Evolutionary conservation across 1,140 invertebrate genomes (phyloP).

Genomic region (Kradibia gibbosae): DNA sequence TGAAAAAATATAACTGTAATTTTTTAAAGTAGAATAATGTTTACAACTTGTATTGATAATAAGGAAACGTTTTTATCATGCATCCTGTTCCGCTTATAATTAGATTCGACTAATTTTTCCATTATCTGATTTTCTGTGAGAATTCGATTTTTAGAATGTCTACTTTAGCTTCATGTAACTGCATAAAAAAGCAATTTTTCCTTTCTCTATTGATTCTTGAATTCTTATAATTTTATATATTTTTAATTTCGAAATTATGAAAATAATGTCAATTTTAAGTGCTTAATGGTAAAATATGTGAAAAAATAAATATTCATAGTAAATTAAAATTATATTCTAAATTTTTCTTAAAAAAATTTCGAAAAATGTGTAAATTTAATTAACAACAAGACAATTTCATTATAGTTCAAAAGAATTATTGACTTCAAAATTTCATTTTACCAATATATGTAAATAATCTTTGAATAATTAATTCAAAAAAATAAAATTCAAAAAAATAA

Average conservation of each 20-base stretch:
- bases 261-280: not conserved
- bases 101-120: conserved; percentile 36
- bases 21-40: not conserved
- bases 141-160: conserved; percentile 26
- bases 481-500: no score
- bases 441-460: no score
- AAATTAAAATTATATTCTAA: not conserved
- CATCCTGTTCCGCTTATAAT: conserved; percentile 25
- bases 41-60: conserved; percentile 12
- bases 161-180: not conserved
- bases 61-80: conserved; percentile 29
- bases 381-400: no score
- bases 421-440: no score
- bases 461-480: no score
- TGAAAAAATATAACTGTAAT: not conserved
- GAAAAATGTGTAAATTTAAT: no score
- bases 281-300: not conserved
- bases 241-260: not conserved
- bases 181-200: not conserved
- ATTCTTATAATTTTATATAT: conserved; percentile 38
- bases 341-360: no score
- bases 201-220: not conserved
- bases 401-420: no score
- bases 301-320: not conserved
- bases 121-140: conserved; percentile 14